Percentiles rank a stretch among this genome's conserved stretches.
phyloP scores from a whole-genome alignment of 53 echinoderm and acorn worm species.

The Echinometra lucunter region DNA sequence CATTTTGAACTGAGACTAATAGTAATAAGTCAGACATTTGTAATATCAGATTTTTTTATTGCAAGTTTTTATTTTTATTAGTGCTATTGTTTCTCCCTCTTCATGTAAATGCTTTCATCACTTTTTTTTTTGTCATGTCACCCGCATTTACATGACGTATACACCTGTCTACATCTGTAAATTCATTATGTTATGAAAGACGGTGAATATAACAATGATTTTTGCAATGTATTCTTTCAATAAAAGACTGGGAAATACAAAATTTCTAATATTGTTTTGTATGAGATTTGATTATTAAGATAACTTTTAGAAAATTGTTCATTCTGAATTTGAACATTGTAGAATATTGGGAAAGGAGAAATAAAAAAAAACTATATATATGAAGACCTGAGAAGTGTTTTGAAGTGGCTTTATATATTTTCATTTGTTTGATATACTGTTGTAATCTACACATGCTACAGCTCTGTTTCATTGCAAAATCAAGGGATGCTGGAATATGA shows the following conservation, averaged over 20 bases:
- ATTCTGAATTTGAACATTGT: constrained; percentile 38
- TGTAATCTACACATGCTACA: neutral
- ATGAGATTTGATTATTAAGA: constrained; percentile 38
- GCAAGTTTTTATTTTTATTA: neutral
- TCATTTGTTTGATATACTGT: neutral
- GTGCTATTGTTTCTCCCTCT: constrained; percentile 13
- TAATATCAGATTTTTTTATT: neutral
- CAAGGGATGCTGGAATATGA: too few species aligned
- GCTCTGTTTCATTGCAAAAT: neutral
- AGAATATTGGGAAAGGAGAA: constrained; percentile 63
- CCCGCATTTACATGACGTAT: neutral
- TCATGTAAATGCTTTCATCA: constrained; percentile 30
- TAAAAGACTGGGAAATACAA: constrained; percentile 32
- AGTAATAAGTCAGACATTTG: neutral
- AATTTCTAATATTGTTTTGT: constrained; percentile 48
- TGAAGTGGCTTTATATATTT: neutral
- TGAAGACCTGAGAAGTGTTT: neutral
- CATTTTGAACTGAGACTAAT: neutral
- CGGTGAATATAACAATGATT: neutral
- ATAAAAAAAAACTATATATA: constrained; percentile 50
- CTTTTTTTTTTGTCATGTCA: neutral
- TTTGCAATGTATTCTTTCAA: constrained; percentile 64
- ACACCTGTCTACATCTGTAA: constrained; percentile 9
- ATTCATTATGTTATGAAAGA: constrained; percentile 44
- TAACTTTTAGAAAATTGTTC: constrained; percentile 39